Percentiles rank a stretch among this genome's conserved stretches.
phyloP scores from a whole-genome alignment of 2,113 vertebrate genomes.

The Dasyurus viverrinus region DNA sequence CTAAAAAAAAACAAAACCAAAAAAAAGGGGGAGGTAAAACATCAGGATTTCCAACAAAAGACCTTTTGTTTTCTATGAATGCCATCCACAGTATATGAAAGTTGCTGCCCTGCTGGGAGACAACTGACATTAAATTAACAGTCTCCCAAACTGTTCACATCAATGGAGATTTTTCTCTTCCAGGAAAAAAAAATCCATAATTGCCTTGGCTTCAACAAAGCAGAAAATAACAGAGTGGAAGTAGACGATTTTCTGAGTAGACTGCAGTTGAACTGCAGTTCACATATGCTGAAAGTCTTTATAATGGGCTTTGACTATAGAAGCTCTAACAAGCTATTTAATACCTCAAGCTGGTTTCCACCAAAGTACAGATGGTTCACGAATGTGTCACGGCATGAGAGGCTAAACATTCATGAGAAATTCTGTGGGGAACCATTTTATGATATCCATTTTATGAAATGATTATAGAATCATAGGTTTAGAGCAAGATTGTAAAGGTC shows the following conservation, averaged over 20 bases:
- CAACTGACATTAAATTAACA: slow-evolving; percentile 76
- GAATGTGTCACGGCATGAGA: background rate
- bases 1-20: slow-evolving; percentile 59
- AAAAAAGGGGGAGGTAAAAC: slow-evolving; percentile 44
- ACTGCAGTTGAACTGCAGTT: slow-evolving; percentile 59
- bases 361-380: slow-evolving; percentile 17
- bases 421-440: background rate
- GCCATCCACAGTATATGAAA: slow-evolving; percentile 69
- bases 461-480: background rate
- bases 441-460: background rate
- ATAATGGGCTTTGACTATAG: slow-evolving; percentile 46
- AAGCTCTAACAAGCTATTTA: background rate
- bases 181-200: slow-evolving; percentile 63
- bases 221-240: slow-evolving; percentile 64
- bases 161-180: slow-evolving; percentile 71
- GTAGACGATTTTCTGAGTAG: slow-evolving; percentile 59
- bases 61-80: slow-evolving; percentile 71
- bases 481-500: background rate
- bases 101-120: slow-evolving; percentile 70
- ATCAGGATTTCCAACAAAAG: slow-evolving; percentile 70
- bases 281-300: slow-evolving; percentile 49
- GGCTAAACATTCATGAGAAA: background rate
- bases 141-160: slow-evolving; percentile 71
- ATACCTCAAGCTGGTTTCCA: background rate
- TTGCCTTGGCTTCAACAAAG: slow-evolving; percentile 53